Evolutionary conservation across 2,113 vertebrate species (phyloP).

Genomic region (Syngnathus typhle): DNA sequence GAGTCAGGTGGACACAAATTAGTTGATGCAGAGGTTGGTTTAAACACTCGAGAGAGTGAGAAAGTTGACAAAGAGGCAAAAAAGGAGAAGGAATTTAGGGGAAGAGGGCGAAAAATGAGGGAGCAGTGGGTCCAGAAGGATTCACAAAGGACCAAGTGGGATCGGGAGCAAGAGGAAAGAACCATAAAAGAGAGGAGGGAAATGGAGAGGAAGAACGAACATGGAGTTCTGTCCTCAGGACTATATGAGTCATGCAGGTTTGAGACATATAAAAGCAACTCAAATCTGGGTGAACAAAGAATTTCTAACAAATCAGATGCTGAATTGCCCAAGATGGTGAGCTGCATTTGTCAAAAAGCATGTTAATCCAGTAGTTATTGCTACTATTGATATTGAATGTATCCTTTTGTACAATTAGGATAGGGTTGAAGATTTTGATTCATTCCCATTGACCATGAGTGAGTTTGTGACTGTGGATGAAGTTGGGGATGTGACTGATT

Average conservation of each 20-base stretch:
- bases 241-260: constrained; percentile 13
- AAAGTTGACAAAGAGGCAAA: constrained; percentile 9
- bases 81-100: constrained; percentile 9
- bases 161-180: constrained; percentile 31
- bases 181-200: constrained; percentile 21
- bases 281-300: background rate
- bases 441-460: constrained; percentile 55
- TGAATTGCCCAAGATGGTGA: constrained; percentile 26
- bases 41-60: constrained; percentile 23
- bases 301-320: background rate
- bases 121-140: constrained; percentile 14
- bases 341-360: background rate
- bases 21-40: background rate
- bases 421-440: constrained; percentile 30
- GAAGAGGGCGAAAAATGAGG: constrained; percentile 17
- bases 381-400: background rate
- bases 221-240: constrained; percentile 5
- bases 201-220: constrained; percentile 30
- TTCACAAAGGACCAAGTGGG: constrained; percentile 7
- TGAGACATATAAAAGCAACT: constrained; percentile 14
- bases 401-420: background rate
- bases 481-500: constrained; percentile 55
- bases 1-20: background rate
- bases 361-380: background rate
- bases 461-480: constrained; percentile 67